These are phyloP conservation scores for Leptinotarsa tumamoca DNA, from an alignment of 2,888 invertebrate genomes.

Conservation along the genomic window DNA sequence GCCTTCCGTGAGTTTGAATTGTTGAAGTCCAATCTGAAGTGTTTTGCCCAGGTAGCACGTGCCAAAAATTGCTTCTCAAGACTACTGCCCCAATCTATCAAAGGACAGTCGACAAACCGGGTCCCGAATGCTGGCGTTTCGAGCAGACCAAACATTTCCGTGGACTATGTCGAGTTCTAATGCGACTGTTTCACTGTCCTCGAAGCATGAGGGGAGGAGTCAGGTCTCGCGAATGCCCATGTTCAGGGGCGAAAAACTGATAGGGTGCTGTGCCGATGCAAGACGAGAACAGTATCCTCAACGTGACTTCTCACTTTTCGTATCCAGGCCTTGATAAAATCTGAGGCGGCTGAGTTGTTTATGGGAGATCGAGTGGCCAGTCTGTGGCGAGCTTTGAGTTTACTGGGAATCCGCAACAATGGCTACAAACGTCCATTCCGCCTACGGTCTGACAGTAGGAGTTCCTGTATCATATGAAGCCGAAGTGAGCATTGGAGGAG, in stretches of 20 bases:
- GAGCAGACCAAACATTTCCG: background rate
- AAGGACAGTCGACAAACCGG: no score
- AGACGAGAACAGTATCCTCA: background rate
- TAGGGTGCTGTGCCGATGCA: background rate
- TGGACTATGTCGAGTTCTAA: no score
- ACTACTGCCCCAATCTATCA: no score
- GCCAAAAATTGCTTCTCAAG: background rate
- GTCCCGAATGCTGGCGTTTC: background rate
- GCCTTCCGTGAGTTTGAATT: background rate
- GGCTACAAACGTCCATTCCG: no score
- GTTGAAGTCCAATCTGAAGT: background rate
- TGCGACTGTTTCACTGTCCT: background rate
- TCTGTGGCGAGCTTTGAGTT: background rate
- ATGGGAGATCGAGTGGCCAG: background rate
- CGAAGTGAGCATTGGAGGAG: background rate
- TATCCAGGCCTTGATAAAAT: constrained; percentile 17
- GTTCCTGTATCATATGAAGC: background rate
- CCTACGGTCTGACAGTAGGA: background rate
- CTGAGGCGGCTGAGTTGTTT: background rate
- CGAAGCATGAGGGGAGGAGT: background rate
- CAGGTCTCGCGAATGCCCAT: background rate
- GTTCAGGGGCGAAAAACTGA: background rate
- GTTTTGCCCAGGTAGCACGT: background rate
- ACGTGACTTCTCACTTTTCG: background rate
- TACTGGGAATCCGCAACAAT: background rate